phyloP scores from a whole-genome alignment of 2,888 invertebrate genomes.

The Strigamia transsilvanica region DNA sequence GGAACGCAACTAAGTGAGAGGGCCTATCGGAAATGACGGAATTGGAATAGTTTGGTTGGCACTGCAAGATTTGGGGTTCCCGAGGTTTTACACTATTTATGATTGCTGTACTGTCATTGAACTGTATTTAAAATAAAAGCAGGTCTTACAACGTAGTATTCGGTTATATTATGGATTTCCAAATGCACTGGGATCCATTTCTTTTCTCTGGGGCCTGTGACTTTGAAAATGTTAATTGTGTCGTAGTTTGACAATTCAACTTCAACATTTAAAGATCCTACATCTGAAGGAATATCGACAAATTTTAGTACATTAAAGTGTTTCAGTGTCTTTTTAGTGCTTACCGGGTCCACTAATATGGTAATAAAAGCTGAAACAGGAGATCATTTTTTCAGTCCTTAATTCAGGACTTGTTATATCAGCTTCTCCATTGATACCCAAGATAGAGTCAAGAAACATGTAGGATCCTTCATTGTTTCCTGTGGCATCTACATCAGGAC shows the following conservation, averaged over 20 bases:
- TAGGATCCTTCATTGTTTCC: neutral
- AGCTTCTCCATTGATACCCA: neutral
- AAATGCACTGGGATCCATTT: neutral
- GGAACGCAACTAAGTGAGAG: no score
- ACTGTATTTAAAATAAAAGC: no score
- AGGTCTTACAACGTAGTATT: neutral
- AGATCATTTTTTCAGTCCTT: neutral
- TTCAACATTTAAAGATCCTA: neutral
- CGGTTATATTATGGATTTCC: constrained; percentile 14
- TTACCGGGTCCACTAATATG: neutral
- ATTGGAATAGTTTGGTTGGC: no score
- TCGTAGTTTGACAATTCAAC: neutral
- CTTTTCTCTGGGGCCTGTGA: neutral
- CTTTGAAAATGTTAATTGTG: neutral
- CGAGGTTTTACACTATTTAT: no score
- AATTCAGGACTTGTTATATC: neutral
- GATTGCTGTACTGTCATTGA: no score
- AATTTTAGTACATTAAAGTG: neutral
- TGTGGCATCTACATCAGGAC: neutral
- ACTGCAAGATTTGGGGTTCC: no score
- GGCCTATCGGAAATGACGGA: no score
- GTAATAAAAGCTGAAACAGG: constrained; percentile 13
- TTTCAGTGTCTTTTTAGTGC: neutral
- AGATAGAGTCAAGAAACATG: neutral
- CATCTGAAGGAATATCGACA: neutral